Conservation (phyloP, 2,797 vertebrate species). For the Erethizon dorsatum region DNA sequence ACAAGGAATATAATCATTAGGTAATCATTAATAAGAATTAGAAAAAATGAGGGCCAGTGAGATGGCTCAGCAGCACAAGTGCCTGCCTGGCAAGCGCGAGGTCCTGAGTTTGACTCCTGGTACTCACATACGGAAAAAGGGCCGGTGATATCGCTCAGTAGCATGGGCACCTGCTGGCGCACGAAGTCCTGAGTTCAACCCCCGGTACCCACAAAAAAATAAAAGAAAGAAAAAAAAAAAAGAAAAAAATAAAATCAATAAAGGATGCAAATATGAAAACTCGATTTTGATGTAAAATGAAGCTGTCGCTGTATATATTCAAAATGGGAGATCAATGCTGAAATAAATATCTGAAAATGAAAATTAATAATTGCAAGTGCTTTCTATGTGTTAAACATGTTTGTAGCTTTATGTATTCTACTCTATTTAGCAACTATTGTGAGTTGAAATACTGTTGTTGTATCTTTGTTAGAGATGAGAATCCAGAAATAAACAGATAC, state of each 20-base stretch:
- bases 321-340: not conserved
- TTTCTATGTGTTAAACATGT: not conserved
- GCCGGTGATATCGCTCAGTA: too few relatives aligned
- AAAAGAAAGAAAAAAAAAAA: too few relatives aligned
- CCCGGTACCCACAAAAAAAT: too few relatives aligned
- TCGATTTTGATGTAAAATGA: not conserved
- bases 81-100: too few relatives aligned
- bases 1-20: not conserved
- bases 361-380: not conserved
- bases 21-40: not conserved
- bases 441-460: not conserved
- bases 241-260: not conserved
- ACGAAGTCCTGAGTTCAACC: too few relatives aligned
- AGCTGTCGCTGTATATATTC: not conserved
- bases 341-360: constrained; percentile 20
- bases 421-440: not conserved
- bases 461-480: not conserved
- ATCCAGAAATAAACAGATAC: not conserved
- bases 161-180: too few relatives aligned
- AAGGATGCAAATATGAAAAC: not conserved
- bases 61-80: too few relatives aligned
- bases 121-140: too few relatives aligned
- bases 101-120: too few relatives aligned
- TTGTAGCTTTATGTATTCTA: not conserved
- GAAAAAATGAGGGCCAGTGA: not conserved